A percentile compares a stretch with the other conserved stretches of the same genome.
These are phyloP conservation scores for Eupithecia dodoneata DNA, from an alignment of 2,888 invertebrate species.

Conservation along the genomic window DNA sequence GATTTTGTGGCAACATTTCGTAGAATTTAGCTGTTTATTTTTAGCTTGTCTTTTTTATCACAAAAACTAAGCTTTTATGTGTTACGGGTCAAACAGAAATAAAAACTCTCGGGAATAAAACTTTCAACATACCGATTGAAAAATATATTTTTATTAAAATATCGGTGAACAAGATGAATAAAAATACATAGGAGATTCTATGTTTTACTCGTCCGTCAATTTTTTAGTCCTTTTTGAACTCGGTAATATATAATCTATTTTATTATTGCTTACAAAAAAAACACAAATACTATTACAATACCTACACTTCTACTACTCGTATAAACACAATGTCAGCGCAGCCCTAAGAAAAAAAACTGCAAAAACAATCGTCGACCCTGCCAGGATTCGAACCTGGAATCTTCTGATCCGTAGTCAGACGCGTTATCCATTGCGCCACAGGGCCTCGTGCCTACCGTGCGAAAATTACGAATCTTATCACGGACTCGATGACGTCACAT, in stretches of 20 bases:
- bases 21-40: neutral
- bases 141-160: too few relatives aligned
- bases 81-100: neutral
- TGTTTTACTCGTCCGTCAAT: too few relatives aligned
- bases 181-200: too few relatives aligned
- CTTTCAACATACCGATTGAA: too few relatives aligned
- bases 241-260: too few relatives aligned
- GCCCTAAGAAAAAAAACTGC: neutral
- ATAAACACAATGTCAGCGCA: too few relatives aligned
- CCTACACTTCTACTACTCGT: too few relatives aligned
- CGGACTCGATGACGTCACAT: constrained; percentile 9
- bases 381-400: constrained; percentile 88
- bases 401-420: constrained; percentile 89
- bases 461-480: constrained; percentile 14
- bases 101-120: too few relatives aligned
- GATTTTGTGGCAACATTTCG: neutral
- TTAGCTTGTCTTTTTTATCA: neutral
- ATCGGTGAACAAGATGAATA: too few relatives aligned
- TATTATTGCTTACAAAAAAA: too few relatives aligned
- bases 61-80: neutral
- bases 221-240: too few relatives aligned
- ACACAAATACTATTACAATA: too few relatives aligned
- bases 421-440: constrained; percentile 88
- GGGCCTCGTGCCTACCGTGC: constrained; percentile 61
- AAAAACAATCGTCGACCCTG: constrained; percentile 71